phyloP scores from a whole-genome alignment of 1,140 invertebrate genomes.

The Leptonema lineaticorne region DNA sequence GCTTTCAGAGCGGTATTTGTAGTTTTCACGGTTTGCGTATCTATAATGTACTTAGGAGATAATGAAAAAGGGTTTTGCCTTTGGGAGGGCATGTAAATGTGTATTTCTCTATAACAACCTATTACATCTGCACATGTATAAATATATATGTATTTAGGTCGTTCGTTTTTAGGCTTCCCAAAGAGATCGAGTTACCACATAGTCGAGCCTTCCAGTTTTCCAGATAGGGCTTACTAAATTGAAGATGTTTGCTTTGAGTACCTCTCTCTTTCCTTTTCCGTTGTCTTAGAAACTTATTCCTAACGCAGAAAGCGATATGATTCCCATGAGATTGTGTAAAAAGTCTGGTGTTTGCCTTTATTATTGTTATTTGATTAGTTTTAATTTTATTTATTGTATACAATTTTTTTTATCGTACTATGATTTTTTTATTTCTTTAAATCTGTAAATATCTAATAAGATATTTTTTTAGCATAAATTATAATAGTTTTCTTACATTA shows the following conservation, averaged over 20 bases:
- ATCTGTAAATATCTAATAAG: too few relatives aligned
- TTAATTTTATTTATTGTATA: background rate
- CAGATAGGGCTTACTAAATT: conserved; percentile 14
- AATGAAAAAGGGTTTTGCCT: conserved; percentile 26
- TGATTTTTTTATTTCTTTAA: background rate
- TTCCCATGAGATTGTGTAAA: background rate
- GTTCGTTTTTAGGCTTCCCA: background rate
- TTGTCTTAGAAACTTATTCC: background rate
- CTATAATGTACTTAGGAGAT: conserved; percentile 20
- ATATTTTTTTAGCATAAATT: background rate
- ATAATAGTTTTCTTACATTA: background rate
- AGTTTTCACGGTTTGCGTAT: conserved; percentile 19
- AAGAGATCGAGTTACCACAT: conserved; percentile 19
- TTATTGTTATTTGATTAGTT: too few relatives aligned
- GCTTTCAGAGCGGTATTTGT: too few relatives aligned
- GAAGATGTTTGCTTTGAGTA: conserved; percentile 25
- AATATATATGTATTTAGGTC: background rate
- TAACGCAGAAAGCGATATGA: background rate
- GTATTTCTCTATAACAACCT: background rate
- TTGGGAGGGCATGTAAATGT: background rate
- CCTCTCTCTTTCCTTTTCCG: background rate
- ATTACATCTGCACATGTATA: background rate
- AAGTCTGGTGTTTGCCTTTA: too few relatives aligned
- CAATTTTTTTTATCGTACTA: background rate
- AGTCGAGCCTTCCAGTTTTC: conserved; percentile 6